A percentile compares a stretch with the other conserved stretches of the same genome.
These are phyloP conservation scores for Lacerta bilineata DNA, from an alignment of 2,797 vertebrate genomes.

Conservation along the genomic window DNA sequence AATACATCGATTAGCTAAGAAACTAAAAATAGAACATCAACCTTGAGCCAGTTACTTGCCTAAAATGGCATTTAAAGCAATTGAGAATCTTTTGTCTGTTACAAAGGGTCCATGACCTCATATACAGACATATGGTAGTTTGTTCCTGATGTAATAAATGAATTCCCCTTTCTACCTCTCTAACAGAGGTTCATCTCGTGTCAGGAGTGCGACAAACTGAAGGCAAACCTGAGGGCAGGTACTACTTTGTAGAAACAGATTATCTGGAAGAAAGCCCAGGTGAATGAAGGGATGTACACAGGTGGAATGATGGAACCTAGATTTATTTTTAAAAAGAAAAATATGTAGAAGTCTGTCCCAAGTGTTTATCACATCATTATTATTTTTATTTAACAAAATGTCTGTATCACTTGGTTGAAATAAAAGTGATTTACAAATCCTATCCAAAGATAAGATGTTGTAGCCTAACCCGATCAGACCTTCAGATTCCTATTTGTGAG, in stretches of 20 bases:
- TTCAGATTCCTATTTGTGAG: neutral
- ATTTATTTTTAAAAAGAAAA: neutral
- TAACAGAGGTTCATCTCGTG: neutral
- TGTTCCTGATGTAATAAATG: neutral
- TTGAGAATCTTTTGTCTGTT: neutral
- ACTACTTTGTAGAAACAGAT: neutral
- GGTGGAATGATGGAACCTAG: neutral
- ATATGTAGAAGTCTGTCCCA: neutral
- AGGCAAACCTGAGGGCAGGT: neutral
- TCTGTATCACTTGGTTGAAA: no score
- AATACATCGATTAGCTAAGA: no score
- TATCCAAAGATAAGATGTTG: neutral
- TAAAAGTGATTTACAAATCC: no score
- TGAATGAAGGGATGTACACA: neutral
- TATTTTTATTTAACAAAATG: no score
- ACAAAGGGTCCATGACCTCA: neutral
- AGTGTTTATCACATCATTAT: neutral
- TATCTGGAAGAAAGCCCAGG: neutral
- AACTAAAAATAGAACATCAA: no score
- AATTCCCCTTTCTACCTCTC: neutral
- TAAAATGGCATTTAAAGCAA: neutral
- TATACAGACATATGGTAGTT: neutral
- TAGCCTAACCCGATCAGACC: neutral
- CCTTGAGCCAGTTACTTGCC: neutral
- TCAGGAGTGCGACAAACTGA: neutral